A percentile compares a stretch with the other conserved stretches of the same genome.
Conservation (phyloP, 2,797 vertebrate genomes). For the Channa striata region DNA sequence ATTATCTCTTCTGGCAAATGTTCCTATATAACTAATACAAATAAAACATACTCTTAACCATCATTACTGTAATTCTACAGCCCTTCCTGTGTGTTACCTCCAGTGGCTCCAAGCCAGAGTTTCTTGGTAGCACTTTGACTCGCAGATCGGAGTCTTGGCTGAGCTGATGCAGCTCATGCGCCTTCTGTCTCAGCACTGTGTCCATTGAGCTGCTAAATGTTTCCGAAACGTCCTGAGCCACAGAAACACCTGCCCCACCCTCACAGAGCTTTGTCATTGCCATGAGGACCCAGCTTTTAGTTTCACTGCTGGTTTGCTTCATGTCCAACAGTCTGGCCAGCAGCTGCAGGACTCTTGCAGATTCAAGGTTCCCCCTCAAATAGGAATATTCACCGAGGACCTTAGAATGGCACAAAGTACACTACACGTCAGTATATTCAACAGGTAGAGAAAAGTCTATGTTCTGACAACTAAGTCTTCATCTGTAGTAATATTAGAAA, state of each 20-base stretch:
- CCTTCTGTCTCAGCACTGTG: slow-evolving; percentile 91
- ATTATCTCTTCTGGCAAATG: slow-evolving; percentile 2
- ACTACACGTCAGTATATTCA: background rate
- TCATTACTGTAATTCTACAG: background rate
- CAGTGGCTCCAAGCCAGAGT: slow-evolving; percentile 79
- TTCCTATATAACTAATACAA: background rate
- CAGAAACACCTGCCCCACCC: slow-evolving; percentile 62
- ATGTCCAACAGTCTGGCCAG: slow-evolving; percentile 85
- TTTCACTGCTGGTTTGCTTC: slow-evolving; percentile 88
- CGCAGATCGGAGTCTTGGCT: slow-evolving; percentile 85
- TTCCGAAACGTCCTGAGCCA: slow-evolving; percentile 82
- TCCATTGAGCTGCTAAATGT: slow-evolving; percentile 88
- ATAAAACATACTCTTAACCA: background rate
- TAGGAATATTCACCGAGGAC: slow-evolving; percentile 94
- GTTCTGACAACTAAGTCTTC: background rate
- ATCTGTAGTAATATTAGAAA: background rate
- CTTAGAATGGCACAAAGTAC: slow-evolving; percentile 70
- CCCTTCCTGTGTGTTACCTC: slow-evolving; percentile 82
- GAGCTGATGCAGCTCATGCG: slow-evolving; percentile 91
- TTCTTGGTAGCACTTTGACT: slow-evolving; percentile 83
- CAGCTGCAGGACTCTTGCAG: slow-evolving; percentile 82
- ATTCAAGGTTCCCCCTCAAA: slow-evolving; percentile 83
- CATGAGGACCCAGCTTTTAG: slow-evolving; percentile 91
- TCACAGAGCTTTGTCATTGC: slow-evolving; percentile 91
- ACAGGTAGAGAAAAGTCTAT: background rate